Conservation (phyloP, 2,888 invertebrate species). For the Caenorhabditis japonica region DNA sequence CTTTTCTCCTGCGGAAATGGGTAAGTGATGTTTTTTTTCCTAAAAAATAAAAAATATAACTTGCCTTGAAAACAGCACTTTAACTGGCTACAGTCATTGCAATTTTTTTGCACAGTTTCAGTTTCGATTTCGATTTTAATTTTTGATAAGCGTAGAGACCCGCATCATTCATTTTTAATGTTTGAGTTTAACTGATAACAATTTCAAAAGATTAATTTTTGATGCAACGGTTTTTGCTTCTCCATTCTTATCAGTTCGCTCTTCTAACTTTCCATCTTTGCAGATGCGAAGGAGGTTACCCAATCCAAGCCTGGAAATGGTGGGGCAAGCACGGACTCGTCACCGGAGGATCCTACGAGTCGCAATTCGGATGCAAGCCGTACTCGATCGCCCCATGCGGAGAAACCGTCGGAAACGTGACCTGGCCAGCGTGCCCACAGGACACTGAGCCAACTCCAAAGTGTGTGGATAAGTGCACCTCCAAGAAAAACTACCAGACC, state of each 20-base stretch:
- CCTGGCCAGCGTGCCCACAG: constrained; percentile 63
- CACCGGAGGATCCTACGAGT: constrained; percentile 84
- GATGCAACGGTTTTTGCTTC: no score
- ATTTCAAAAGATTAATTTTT: no score
- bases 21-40: constrained; percentile 61
- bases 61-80: no score
- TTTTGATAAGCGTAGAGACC: no score
- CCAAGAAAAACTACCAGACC: constrained; percentile 21
- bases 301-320: constrained; percentile 87
- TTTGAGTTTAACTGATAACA: no score
- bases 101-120: no score
- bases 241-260: not conserved
- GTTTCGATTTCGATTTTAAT: no score
- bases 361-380: constrained; percentile 86
- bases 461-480: constrained; percentile 50
- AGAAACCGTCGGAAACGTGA: constrained; percentile 86
- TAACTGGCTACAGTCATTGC: no score
- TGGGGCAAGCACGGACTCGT: constrained; percentile 88
- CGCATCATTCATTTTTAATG: no score
- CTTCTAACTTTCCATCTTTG: no score
- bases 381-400: constrained; percentile 90
- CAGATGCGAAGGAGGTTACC: constrained; percentile 86
- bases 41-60: no score
- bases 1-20: constrained; percentile 77
- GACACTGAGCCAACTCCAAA: constrained; percentile 33